Percentiles rank a stretch among this genome's conserved stretches.
Evolutionary conservation across 2,888 invertebrate genomes (phyloP).

Genomic region (Hoplodrina blanda): DNA sequence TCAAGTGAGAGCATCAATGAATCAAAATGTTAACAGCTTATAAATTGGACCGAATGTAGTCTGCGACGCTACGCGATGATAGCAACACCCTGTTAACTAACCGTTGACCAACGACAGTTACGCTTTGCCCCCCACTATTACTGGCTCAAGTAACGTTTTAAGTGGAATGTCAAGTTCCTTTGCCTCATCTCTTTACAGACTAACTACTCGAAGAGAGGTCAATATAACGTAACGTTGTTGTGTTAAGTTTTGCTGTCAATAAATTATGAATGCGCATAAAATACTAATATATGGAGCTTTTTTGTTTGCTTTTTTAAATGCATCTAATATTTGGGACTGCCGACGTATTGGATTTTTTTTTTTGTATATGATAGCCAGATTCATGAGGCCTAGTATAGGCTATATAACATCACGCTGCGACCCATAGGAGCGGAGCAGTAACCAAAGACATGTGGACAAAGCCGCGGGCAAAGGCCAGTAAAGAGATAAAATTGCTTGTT

Average conservation of each 20-base stretch:
- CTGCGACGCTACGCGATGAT: conserved; percentile 67
- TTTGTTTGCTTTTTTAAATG: too few relatives aligned
- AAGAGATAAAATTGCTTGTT: too few relatives aligned
- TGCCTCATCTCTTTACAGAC: conserved; percentile 29
- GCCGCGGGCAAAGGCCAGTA: too few relatives aligned
- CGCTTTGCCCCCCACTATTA: conserved; percentile 63
- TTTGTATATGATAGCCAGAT: too few relatives aligned
- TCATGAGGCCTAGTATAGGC: too few relatives aligned
- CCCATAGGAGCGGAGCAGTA: too few relatives aligned
- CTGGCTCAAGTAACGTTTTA: conserved; percentile 58
- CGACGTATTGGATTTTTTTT: too few relatives aligned
- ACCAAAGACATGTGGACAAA: too few relatives aligned
- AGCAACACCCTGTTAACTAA: conserved; percentile 73
- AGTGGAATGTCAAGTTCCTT: conserved; percentile 54
- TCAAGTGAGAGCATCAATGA: neutral
- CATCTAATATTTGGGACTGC: too few relatives aligned
- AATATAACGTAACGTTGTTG: conserved; percentile 1
- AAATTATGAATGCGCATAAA: neutral
- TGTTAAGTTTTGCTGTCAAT: conserved; percentile 6
- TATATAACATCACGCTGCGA: too few relatives aligned
- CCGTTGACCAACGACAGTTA: conserved; percentile 73
- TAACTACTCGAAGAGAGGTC: conserved; percentile 6
- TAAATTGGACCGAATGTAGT: conserved; percentile 59
- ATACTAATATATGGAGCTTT: too few relatives aligned
- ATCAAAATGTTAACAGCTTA: conserved; percentile 21